A percentile compares a stretch with the other conserved stretches of the same genome.
Evolutionary conservation across 2,113 vertebrate species (phyloP).

Genomic region (Dolichallabes microphthalmus): DNA sequence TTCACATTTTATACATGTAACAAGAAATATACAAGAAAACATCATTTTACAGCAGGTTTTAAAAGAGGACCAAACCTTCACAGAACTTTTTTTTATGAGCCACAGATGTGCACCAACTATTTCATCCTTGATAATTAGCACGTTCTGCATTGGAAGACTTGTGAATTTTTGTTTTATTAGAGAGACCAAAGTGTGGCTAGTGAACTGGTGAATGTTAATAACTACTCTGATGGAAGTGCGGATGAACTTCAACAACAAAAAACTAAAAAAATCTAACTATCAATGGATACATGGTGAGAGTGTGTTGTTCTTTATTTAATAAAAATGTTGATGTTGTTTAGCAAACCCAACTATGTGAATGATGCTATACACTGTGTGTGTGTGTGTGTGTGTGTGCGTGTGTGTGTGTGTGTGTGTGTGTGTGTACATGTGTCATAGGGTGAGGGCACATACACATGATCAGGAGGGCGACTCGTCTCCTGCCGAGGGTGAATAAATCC

Average conservation of each 20-base stretch:
- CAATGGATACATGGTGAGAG: background rate
- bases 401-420: conserved; percentile 8
- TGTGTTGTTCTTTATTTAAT: background rate
- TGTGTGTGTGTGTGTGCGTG: conserved; percentile 3
- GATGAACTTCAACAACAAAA: background rate
- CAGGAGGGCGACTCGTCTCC: conserved; percentile 34
- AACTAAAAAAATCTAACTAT: background rate
- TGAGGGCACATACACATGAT: conserved; percentile 36
- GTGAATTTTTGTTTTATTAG: no score
- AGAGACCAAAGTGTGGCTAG: background rate
- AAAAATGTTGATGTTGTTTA: background rate
- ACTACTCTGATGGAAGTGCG: background rate
- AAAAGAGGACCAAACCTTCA: no score
- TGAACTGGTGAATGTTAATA: background rate
- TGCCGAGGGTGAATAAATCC: conserved; percentile 57
- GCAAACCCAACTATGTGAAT: background rate
- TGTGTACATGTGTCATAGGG: conserved; percentile 15
- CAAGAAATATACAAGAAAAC: no score
- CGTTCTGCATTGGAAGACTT: no score
- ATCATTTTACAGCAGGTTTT: no score
- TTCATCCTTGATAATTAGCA: no score
- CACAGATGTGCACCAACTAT: no score
- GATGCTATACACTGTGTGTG: background rate
- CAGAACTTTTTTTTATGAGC: no score
- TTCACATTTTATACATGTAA: no score